Evolutionary conservation across 2,797 vertebrate genomes (phyloP).

Genomic region (Arrhamphus sclerolepis): DNA sequence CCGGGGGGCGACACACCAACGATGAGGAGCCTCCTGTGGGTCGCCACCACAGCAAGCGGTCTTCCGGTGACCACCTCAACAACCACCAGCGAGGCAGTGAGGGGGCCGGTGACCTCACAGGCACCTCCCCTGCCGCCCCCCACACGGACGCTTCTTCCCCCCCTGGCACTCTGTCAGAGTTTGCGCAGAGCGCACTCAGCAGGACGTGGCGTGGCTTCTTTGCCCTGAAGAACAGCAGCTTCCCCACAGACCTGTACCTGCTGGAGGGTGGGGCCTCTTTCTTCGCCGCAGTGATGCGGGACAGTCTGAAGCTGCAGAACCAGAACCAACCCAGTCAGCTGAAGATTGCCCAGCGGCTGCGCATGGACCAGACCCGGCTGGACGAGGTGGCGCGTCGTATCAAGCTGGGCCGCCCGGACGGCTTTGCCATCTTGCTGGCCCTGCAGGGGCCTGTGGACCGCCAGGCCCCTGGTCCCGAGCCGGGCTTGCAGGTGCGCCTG

Average conservation of each 20-base stretch:
- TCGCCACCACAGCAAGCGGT: constrained; percentile 73
- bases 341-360: constrained; percentile 96
- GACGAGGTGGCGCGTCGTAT: constrained; percentile 95
- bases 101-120: constrained; percentile 57
- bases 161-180: constrained; percentile 87
- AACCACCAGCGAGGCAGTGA: constrained; percentile 70
- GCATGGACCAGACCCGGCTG: constrained; percentile 95
- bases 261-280: constrained; percentile 92
- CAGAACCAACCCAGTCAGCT: constrained; percentile 87
- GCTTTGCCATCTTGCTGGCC: constrained; percentile 92
- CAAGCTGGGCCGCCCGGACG: constrained; percentile 90
- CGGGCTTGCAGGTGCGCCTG: constrained; percentile 91
- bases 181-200: constrained; percentile 85
- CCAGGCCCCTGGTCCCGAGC: constrained; percentile 84
- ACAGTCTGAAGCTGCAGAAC: constrained; percentile 72
- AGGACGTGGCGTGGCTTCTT: constrained; percentile 94
- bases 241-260: constrained; percentile 94
- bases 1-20: constrained; percentile 17
- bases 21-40: constrained; percentile 57
- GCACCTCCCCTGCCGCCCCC: constrained; percentile 47
- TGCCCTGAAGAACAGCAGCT: constrained; percentile 97
- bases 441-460: constrained; percentile 87
- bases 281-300: constrained; percentile 87
- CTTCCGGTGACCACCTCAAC: constrained; percentile 62
- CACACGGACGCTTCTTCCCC: constrained; percentile 60